A percentile compares a stretch with the other conserved stretches of the same genome.
These are phyloP conservation scores for Carassius gibelio DNA, from an alignment of 2,113 vertebrate species.

Conservation along the genomic window DNA sequence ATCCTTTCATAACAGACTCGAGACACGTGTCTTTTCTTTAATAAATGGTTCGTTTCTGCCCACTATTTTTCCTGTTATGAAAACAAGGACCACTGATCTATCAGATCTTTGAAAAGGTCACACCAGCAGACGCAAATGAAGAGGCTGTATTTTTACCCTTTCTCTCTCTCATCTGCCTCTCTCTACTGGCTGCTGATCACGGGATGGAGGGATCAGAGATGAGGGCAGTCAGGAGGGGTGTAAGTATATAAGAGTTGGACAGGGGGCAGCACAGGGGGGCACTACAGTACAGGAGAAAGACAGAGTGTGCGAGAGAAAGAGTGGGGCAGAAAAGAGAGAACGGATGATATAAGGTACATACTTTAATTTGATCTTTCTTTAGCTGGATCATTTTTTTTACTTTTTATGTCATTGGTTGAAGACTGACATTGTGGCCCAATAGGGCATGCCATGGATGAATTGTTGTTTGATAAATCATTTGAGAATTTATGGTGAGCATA, in stretches of 20 bases:
- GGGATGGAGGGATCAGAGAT: slow-evolving; percentile 43
- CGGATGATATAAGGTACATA: slow-evolving; percentile 41
- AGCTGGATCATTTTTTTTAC: neutral
- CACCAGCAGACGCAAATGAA: neutral
- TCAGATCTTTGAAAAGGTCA: slow-evolving; percentile 26
- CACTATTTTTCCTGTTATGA: neutral
- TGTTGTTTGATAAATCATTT: slow-evolving; percentile 5
- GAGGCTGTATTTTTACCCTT: neutral
- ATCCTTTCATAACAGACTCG: neutral
- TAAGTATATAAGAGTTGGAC: slow-evolving; percentile 42
- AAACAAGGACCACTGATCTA: neutral
- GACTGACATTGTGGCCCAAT: neutral
- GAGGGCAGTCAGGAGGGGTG: slow-evolving; percentile 48
- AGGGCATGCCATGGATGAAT: neutral
- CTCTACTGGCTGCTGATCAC: slow-evolving; percentile 31
- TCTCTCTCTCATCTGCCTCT: slow-evolving; percentile 1
- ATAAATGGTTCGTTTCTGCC: slow-evolving; percentile 1
- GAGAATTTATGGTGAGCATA: neutral
- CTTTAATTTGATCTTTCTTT: neutral
- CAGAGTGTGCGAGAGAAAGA: slow-evolving; percentile 13
- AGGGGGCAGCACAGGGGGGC: slow-evolving; percentile 23
- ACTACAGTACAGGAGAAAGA: slow-evolving; percentile 2
- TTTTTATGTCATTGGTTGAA: neutral
- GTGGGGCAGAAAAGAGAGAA: slow-evolving; percentile 5
- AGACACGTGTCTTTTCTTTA: neutral